Evolutionary conservation across 2,888 invertebrate species (phyloP).

Genomic region (Dolomedes plantarius): DNA sequence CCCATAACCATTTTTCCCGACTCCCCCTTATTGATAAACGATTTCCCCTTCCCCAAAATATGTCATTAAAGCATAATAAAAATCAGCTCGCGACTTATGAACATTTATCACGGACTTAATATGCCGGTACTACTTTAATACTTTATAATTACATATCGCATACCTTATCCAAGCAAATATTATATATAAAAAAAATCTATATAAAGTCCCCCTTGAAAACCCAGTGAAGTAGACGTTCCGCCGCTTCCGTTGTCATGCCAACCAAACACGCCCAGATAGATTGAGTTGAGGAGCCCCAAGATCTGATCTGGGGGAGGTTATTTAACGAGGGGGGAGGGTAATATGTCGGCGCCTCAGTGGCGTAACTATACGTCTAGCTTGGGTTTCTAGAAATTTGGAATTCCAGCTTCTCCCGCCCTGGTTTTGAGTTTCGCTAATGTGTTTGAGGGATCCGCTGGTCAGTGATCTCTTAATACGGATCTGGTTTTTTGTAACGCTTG

Average conservation of each 20-base stretch:
- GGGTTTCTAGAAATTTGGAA: conserved; percentile 68
- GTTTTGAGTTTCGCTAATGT: conserved; percentile 57
- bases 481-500: conserved; percentile 19
- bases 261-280: conserved; percentile 68
- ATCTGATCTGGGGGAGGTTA: conserved; percentile 32
- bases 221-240: conserved; percentile 25
- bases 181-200: not conserved
- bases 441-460: conserved; percentile 31
- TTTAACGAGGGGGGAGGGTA: conserved; percentile 27
- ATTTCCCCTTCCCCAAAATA: conserved; percentile 43
- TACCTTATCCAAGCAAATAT: not conserved
- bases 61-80: conserved; percentile 59
- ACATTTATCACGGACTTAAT: conserved; percentile 55
- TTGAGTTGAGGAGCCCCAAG: conserved; percentile 21
- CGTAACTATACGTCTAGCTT: conserved; percentile 65
- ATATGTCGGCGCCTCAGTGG: conserved; percentile 50
- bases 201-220: not conserved
- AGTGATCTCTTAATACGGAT: conserved; percentile 19
- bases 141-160: conserved; percentile 40
- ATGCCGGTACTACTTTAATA: conserved; percentile 13
- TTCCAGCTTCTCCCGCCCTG: conserved; percentile 25
- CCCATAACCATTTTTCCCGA: not conserved
- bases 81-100: conserved; percentile 21
- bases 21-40: conserved; percentile 52
- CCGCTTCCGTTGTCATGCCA: conserved; percentile 33